Percentiles rank a stretch among this genome's conserved stretches.
phyloP scores from a whole-genome alignment of 1,140 invertebrate species.

The Danaus melanippus region DNA sequence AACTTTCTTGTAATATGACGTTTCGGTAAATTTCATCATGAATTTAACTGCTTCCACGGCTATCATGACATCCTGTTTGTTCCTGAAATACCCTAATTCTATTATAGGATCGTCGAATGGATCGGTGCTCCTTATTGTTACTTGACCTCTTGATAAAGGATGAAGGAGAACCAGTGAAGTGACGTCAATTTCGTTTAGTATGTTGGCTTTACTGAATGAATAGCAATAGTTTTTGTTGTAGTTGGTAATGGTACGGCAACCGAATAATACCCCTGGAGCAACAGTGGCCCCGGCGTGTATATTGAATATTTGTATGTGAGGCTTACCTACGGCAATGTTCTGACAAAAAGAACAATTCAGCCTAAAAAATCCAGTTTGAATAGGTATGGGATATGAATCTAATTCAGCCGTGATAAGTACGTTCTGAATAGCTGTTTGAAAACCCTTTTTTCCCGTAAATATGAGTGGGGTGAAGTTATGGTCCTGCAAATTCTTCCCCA shows the following conservation, averaged over 20 bases:
- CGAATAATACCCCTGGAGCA: conserved; percentile 78
- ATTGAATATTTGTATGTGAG: conserved; percentile 57
- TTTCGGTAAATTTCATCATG: conserved; percentile 38
- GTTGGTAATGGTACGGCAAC: conserved; percentile 77
- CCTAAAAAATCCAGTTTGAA: conserved; percentile 43
- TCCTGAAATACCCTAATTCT: conserved; percentile 74
- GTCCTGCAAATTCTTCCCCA: conserved; percentile 81
- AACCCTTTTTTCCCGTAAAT: conserved; percentile 37
- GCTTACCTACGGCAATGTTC: conserved; percentile 20
- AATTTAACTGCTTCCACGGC: conserved; percentile 58
- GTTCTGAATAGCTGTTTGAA: conserved; percentile 36
- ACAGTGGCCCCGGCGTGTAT: conserved; percentile 38
- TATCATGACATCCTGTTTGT: conserved; percentile 61
- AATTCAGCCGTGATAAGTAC: conserved; percentile 34
- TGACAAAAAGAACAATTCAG: conserved; percentile 22
- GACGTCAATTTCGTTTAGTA: conserved; percentile 59
- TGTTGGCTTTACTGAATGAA: conserved; percentile 79
- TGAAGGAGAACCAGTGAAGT: conserved; percentile 62
- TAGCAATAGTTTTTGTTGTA: conserved; percentile 76
- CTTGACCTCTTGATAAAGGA: conserved; percentile 73
- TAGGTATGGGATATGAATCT: conserved; percentile 36
- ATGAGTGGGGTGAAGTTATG: conserved; percentile 61
- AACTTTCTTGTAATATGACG: conserved; percentile 42
- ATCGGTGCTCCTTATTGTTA: conserved; percentile 71
- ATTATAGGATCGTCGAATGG: conserved; percentile 76